phyloP scores from a whole-genome alignment of 2,113 vertebrate genomes.

The Prunella fulvescens region DNA sequence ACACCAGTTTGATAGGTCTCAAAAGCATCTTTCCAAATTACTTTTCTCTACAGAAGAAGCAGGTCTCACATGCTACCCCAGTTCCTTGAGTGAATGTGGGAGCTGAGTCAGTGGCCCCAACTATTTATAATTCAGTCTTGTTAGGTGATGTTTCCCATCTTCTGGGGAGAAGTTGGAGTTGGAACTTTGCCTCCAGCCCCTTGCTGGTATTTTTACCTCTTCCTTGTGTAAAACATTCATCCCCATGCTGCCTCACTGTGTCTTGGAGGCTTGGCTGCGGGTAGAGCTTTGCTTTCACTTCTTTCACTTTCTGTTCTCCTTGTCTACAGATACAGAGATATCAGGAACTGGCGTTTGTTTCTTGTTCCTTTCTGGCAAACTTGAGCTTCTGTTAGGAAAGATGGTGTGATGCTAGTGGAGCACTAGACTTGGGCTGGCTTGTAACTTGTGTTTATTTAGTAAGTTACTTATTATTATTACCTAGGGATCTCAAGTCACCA shows the following conservation, averaged over 20 bases:
- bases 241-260: rapidly evolving
- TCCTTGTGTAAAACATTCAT: neutral
- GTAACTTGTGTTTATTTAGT: neutral
- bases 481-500: neutral
- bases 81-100: neutral
- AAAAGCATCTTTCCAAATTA: neutral
- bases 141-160: neutral
- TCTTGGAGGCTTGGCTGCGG: neutral
- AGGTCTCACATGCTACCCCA: neutral
- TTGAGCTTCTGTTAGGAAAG: neutral
- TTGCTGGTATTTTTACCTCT: neutral
- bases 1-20: neutral
- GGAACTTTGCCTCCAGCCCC: neutral
- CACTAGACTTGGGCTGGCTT: neutral
- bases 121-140: neutral
- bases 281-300: neutral
- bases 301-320: neutral
- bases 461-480: neutral
- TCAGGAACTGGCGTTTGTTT: neutral
- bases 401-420: neutral
- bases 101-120: neutral
- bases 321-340: neutral
- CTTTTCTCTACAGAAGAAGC: neutral
- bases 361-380: neutral
- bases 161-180: neutral